Conservation (phyloP, 2,888 invertebrate species). For the Drosophila anomalata region DNA sequence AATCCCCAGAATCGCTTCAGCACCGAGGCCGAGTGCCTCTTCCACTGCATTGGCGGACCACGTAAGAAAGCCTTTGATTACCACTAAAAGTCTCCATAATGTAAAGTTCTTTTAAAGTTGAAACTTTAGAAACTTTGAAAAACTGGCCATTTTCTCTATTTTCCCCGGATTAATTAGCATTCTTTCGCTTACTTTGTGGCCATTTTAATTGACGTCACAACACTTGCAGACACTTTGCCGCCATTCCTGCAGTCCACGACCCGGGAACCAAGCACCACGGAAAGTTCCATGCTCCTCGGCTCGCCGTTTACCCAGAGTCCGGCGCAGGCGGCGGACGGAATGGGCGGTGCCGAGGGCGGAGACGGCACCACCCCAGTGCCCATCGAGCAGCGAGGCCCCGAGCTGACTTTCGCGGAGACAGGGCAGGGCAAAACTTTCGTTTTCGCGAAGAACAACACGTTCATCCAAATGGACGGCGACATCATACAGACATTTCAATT, state of each 20-base stretch:
- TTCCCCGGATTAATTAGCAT: background rate
- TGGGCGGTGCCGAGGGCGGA: constrained; percentile 52
- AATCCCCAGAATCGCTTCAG: constrained; percentile 88
- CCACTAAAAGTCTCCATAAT: background rate
- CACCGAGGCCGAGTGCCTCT: constrained; percentile 87
- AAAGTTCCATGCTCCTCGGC: constrained; percentile 77
- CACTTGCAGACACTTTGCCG: constrained; percentile 85
- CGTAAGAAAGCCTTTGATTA: constrained; percentile 83
- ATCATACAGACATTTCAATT: constrained; percentile 95
- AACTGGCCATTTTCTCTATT: background rate
- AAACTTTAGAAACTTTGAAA: background rate
- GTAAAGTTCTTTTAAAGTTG: background rate
- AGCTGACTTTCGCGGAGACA: constrained; percentile 93
- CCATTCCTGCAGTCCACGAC: constrained; percentile 85
- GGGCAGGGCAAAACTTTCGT: constrained; percentile 94
- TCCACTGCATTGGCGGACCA: constrained; percentile 87
- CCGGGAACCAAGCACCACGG: constrained; percentile 84
- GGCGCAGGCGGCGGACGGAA: constrained; percentile 54
- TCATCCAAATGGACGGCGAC: constrained; percentile 95
- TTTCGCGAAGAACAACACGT: constrained; percentile 95
- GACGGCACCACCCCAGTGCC: constrained; percentile 87
- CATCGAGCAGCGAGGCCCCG: constrained; percentile 89
- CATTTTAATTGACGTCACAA: constrained; percentile 14
- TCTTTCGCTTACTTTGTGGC: constrained; percentile 12
- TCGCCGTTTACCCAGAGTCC: constrained; percentile 73